Conservation (phyloP, 1,140 invertebrate species). For the Branchinecta lynchi region DNA sequence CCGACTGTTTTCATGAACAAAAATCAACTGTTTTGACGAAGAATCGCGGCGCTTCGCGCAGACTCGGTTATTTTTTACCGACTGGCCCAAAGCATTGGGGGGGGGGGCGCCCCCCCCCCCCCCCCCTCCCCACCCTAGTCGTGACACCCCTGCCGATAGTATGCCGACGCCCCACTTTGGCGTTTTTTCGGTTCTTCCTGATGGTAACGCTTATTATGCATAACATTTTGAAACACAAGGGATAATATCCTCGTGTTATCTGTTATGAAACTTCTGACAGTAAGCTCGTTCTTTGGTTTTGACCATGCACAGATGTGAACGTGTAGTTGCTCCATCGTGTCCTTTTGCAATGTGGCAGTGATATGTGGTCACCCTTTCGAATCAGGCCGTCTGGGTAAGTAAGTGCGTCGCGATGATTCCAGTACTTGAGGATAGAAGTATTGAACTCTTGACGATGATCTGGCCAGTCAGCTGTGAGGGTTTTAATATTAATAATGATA, state of each 20-base stretch:
- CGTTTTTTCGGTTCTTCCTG: too few species aligned
- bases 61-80: too few species aligned
- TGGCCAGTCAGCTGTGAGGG: neutral
- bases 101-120: neutral
- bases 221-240: too few species aligned
- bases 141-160: neutral
- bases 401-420: neutral
- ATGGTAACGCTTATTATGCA: too few species aligned
- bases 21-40: too few species aligned
- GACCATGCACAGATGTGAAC: constrained; percentile 4
- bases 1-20: too few species aligned
- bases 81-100: too few species aligned
- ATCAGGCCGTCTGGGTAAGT: constrained; percentile 5
- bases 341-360: constrained; percentile 1
- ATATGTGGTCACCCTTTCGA: neutral
- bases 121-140: neutral
- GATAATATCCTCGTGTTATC: too few species aligned
- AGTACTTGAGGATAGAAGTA: constrained; percentile 9
- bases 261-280: too few species aligned
- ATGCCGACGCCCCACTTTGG: neutral
- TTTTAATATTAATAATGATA: too few species aligned
- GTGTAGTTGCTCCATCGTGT: constrained; percentile 1
- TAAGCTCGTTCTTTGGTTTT: constrained; percentile 5
- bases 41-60: too few species aligned
- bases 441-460: constrained; percentile 1